Percentiles rank a stretch among this genome's conserved stretches.
phyloP scores from a whole-genome alignment of 1,140 invertebrate species.

The Trichoplusia ni region DNA sequence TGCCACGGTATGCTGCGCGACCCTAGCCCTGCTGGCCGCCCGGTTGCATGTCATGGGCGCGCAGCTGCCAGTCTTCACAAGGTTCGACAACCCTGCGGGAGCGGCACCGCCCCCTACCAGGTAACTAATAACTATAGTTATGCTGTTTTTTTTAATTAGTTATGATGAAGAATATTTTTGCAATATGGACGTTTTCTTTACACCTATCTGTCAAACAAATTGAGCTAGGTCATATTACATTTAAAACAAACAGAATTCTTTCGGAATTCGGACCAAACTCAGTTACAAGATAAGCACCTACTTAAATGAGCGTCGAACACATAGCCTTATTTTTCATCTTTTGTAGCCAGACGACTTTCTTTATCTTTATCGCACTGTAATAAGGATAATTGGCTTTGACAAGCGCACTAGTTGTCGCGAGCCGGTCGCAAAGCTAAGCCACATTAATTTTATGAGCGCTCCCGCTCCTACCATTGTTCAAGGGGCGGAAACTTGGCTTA shows the following conservation, averaged over 20 bases:
- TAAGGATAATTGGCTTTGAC: conserved; percentile 39
- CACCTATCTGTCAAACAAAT: no score
- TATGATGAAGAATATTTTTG: no score
- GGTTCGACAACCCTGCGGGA: conserved; percentile 83
- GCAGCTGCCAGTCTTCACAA: conserved; percentile 97
- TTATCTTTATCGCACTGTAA: conserved; percentile 22
- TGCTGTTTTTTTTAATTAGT: no score
- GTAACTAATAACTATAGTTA: no score
- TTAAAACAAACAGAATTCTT: no score
- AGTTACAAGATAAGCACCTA: no score
- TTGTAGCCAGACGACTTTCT: conserved; percentile 4
- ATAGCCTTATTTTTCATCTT: neutral
- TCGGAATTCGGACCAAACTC: neutral
- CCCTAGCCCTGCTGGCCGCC: conserved; percentile 90
- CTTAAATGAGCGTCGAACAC: conserved; percentile 2
- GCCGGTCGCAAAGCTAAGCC: conserved; percentile 19
- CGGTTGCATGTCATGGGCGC: conserved; percentile 97
- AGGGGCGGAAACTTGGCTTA: conserved; percentile 19
- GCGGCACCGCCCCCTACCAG: conserved; percentile 62
- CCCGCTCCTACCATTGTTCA: conserved; percentile 37
- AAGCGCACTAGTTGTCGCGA: conserved; percentile 33
- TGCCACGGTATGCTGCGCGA: conserved; percentile 89
- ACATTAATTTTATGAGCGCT: conserved; percentile 45
- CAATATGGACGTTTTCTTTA: no score
- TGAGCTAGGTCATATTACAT: no score